phyloP scores from a whole-genome alignment of 1,140 invertebrate genomes.

The Brachionus rotundiformis region DNA sequence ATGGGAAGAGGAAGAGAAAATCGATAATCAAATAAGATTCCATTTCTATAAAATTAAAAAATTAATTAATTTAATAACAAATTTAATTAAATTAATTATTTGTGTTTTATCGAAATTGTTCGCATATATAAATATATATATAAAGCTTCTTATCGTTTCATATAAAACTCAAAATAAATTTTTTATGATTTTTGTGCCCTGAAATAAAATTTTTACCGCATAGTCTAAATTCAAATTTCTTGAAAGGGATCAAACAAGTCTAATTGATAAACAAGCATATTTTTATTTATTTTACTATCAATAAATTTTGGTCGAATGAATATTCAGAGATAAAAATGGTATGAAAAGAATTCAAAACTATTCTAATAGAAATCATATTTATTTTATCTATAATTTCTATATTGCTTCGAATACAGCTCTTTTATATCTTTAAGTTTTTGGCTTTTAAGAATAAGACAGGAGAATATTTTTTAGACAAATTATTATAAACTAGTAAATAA shows the following conservation, averaged over 20 bases:
- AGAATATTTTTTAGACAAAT: too few relatives aligned
- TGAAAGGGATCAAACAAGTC: background rate
- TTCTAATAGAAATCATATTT: background rate
- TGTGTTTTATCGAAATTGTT: constrained; percentile 6
- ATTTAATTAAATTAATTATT: constrained; percentile 19
- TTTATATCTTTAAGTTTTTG: too few relatives aligned
- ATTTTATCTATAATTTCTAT: background rate
- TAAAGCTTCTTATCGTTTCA: background rate
- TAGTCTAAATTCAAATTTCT: background rate
- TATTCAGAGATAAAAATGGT: background rate
- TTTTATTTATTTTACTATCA: background rate
- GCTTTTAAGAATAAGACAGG: too few relatives aligned
- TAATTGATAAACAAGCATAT: constrained; percentile 1
- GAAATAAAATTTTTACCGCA: background rate
- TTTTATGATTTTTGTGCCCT: background rate
- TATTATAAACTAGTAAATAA: background rate
- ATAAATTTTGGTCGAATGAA: background rate
- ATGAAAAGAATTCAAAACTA: background rate
- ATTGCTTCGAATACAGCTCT: background rate
- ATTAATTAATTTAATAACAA: constrained; percentile 23
- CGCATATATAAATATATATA: background rate
- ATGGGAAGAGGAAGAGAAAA: constrained; percentile 12
- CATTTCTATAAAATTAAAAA: constrained; percentile 6
- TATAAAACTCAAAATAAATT: background rate
- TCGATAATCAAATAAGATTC: constrained; percentile 15